phyloP scores from a whole-genome alignment of 1,140 invertebrate genomes.

The Drosophila tristis region DNA sequence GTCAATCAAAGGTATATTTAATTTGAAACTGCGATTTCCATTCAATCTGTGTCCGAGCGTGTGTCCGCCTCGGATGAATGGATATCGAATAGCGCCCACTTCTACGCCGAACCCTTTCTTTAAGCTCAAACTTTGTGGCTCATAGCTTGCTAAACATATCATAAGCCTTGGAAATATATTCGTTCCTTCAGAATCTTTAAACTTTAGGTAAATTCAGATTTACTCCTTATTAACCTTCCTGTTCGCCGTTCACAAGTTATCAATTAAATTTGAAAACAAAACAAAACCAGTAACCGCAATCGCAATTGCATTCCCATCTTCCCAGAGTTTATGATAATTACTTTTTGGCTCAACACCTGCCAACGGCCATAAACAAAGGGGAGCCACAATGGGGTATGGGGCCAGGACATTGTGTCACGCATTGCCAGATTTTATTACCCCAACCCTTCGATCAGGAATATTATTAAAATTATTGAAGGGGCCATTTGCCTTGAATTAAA shows the following conservation, averaged over 20 bases:
- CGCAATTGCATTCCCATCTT: not conserved
- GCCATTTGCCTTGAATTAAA: constrained; percentile 45
- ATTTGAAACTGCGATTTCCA: constrained; percentile 40
- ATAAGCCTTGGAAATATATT: too few relatives aligned
- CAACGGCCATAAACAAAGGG: constrained; percentile 17
- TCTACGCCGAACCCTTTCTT: too few relatives aligned
- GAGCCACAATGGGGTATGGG: not conserved
- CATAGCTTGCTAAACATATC: too few relatives aligned
- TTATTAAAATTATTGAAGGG: constrained; percentile 43
- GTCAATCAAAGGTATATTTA: constrained; percentile 74
- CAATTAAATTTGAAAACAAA: constrained; percentile 44
- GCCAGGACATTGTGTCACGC: constrained; percentile 18
- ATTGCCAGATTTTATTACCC: constrained; percentile 40
- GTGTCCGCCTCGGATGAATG: constrained; percentile 26
- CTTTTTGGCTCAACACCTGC: constrained; percentile 58
- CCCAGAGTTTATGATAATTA: constrained; percentile 59
- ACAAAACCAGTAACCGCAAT: constrained; percentile 26
- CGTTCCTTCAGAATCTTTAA: constrained; percentile 1
- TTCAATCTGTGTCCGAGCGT: constrained; percentile 17
- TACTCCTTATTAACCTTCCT: too few relatives aligned
- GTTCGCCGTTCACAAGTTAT: constrained; percentile 17
- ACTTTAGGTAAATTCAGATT: too few relatives aligned
- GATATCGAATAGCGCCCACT: constrained; percentile 19
- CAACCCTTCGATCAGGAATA: not conserved
- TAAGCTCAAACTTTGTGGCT: too few relatives aligned